Percentiles rank a stretch among this genome's conserved stretches.
These are phyloP conservation scores for Salticus scenicus DNA, from an alignment of 2,888 invertebrate species.

Conservation along the genomic window DNA sequence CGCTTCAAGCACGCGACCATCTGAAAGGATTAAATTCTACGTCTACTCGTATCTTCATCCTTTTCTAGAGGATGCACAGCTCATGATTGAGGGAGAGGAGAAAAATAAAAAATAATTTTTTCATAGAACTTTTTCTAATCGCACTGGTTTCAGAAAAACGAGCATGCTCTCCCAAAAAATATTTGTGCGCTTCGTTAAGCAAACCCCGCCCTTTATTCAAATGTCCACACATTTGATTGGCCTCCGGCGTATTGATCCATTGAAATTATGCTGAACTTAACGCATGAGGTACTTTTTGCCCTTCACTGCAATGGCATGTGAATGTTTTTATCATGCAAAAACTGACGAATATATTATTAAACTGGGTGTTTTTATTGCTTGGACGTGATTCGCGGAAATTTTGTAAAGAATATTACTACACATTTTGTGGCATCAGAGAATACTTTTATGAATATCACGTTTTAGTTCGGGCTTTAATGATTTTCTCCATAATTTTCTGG, in stretches of 20 bases:
- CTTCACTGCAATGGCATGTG: conserved; percentile 13
- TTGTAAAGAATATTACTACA: not conserved
- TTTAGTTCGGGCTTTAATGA: not conserved
- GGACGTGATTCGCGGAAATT: not conserved
- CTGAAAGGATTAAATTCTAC: not conserved
- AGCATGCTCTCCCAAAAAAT: conserved; percentile 21
- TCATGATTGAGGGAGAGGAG: not conserved
- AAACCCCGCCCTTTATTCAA: conserved; percentile 66
- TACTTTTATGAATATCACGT: conserved; percentile 9
- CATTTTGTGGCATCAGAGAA: not conserved
- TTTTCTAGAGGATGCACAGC: not conserved
- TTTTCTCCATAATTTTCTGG: not conserved
- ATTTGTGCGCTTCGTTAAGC: conserved; percentile 28
- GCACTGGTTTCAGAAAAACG: not conserved
- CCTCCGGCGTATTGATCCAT: conserved; percentile 52
- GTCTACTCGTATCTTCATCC: not conserved
- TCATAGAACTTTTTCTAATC: not conserved
- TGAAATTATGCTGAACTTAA: conserved; percentile 53
- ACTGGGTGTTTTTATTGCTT: conserved; percentile 13
- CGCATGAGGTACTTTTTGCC: conserved; percentile 40
- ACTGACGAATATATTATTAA: conserved; percentile 6
- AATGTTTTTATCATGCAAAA: conserved; percentile 19
- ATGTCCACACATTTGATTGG: conserved; percentile 50
- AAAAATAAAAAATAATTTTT: not conserved
- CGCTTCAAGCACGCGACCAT: not conserved